A percentile compares a stretch with the other conserved stretches of the same genome.
Conservation (phyloP, 2,888 invertebrate genomes). For the Drymonia ruficornis region DNA sequence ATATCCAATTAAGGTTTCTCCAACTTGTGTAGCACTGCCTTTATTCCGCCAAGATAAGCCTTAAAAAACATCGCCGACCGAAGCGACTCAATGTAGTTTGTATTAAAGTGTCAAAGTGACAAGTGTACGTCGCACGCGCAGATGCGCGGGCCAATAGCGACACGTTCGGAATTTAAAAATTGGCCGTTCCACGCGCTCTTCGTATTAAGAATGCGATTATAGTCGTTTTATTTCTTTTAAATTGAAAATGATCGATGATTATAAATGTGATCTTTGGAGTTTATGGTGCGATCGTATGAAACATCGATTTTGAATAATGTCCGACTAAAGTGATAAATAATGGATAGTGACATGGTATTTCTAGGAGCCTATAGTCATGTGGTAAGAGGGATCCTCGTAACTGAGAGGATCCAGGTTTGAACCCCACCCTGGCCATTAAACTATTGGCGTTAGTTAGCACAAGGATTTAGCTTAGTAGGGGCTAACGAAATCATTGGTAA, state of each 20-base stretch:
- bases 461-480: no score
- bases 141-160: slow-evolving; percentile 56
- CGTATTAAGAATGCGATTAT: slow-evolving; percentile 26
- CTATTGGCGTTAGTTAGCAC: no score
- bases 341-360: neutral
- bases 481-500: no score
- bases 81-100: slow-evolving; percentile 14
- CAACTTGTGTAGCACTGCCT: slow-evolving; percentile 10
- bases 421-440: no score
- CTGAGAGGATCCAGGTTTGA: no score
- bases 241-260: slow-evolving; percentile 4
- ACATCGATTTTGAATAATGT: slow-evolving; percentile 5
- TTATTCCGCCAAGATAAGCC: slow-evolving; percentile 27
- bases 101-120: slow-evolving; percentile 77
- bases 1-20: slow-evolving; percentile 1
- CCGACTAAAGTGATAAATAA: neutral
- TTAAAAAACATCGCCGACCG: slow-evolving; percentile 37
- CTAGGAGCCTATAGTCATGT: neutral
- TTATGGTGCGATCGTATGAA: slow-evolving; percentile 2
- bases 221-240: slow-evolving; percentile 1
- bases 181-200: slow-evolving; percentile 33
- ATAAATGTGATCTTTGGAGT: slow-evolving; percentile 3
- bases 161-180: slow-evolving; percentile 59
- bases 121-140: slow-evolving; percentile 61
- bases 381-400: no score